A percentile compares a stretch with the other conserved stretches of the same genome.
Conservation (phyloP, 1,140 invertebrate genomes). For the Brachionus plicatilis region DNA sequence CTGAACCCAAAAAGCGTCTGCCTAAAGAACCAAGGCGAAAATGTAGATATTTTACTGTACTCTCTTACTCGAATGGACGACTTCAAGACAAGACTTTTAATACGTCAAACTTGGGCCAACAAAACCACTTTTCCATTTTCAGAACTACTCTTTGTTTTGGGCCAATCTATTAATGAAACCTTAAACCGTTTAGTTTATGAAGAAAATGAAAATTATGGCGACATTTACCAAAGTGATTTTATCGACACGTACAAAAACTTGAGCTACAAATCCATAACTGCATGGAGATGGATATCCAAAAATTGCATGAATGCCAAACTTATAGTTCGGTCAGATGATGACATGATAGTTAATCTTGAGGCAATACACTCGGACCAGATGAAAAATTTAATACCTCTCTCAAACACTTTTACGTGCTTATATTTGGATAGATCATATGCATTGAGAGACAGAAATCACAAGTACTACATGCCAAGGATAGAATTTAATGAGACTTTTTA, state of each 20-base stretch:
- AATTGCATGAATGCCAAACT: constrained; percentile 41
- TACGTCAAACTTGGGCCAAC: constrained; percentile 42
- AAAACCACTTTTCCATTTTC: background rate
- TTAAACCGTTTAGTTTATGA: background rate
- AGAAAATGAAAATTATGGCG: constrained; percentile 42
- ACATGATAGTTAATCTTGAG: constrained; percentile 37
- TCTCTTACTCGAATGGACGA: constrained; percentile 37
- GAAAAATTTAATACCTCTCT: background rate
- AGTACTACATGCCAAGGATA: background rate
- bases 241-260: constrained; percentile 43
- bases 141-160: background rate
- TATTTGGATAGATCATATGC: background rate
- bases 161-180: background rate
- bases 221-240: constrained; percentile 44
- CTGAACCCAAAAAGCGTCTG: background rate
- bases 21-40: background rate
- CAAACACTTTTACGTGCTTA: background rate
- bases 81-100: constrained; percentile 40
- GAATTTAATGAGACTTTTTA: background rate
- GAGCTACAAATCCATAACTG: constrained; percentile 44
- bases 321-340: constrained; percentile 43
- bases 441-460: background rate
- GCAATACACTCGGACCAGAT: background rate
- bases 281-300: constrained; percentile 42
- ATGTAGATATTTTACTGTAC: background rate